Conservation (phyloP, 1,140 invertebrate species). For the Agrilus planipennis region DNA sequence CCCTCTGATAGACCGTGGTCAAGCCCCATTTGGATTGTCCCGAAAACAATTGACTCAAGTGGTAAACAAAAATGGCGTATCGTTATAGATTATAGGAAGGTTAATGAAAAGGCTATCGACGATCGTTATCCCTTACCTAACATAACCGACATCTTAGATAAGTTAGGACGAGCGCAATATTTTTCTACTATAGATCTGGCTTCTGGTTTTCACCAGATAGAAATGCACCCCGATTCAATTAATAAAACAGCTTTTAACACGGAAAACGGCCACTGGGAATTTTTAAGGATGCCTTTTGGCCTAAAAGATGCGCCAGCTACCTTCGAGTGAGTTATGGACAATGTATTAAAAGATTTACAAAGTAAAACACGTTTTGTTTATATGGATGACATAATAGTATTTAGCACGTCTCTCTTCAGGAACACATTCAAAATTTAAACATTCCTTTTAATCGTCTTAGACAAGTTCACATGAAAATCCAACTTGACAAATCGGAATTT, state of each 20-base stretch:
- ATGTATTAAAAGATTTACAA: slow-evolving; percentile 24
- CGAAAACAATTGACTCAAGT: slow-evolving; percentile 23
- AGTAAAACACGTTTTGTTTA: slow-evolving; percentile 29
- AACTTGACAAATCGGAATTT: slow-evolving; percentile 22
- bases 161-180: too few relatives aligned
- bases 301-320: slow-evolving; percentile 29
- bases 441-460: slow-evolving; percentile 12
- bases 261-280: slow-evolving; percentile 31
- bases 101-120: slow-evolving; percentile 14
- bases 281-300: too few relatives aligned
- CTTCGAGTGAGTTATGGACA: slow-evolving; percentile 35
- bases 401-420: slow-evolving; percentile 13
- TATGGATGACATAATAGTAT: slow-evolving; percentile 23
- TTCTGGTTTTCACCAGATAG: too few relatives aligned
- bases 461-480: slow-evolving; percentile 17
- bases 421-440: slow-evolving; percentile 15
- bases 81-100: slow-evolving; percentile 13
- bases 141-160: too few relatives aligned
- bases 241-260: slow-evolving; percentile 32
- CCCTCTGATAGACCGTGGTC: slow-evolving; percentile 21
- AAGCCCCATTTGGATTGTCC: slow-evolving; percentile 24
- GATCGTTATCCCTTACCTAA: slow-evolving; percentile 14
- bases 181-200: too few relatives aligned
- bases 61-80: slow-evolving; percentile 13
- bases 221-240: slow-evolving; percentile 21